A percentile compares a stretch with the other conserved stretches of the same genome.
These are phyloP conservation scores for Aleadryas rufinucha DNA, from an alignment of 2,113 vertebrate genomes.

Conservation along the genomic window DNA sequence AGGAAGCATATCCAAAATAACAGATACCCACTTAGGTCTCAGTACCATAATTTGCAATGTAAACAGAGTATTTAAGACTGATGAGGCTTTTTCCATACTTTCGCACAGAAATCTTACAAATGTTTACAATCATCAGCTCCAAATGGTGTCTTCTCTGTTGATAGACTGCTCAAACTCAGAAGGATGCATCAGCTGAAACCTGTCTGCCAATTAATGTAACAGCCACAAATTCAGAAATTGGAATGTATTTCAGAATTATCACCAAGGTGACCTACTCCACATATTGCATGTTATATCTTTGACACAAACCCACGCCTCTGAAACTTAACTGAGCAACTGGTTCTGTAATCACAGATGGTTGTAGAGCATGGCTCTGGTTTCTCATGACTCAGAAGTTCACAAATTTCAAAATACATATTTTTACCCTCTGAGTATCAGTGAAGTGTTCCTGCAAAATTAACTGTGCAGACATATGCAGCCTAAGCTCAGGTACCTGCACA, in stretches of 20 bases:
- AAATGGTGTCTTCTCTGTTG: background rate
- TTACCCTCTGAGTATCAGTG: background rate
- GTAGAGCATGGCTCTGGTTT: background rate
- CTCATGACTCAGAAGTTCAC: background rate
- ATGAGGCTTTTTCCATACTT: background rate
- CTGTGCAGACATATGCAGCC: background rate
- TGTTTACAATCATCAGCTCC: conserved; percentile 14
- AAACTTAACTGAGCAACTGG: conserved; percentile 39
- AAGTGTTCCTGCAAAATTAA: background rate
- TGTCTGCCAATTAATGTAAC: background rate
- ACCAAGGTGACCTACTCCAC: conserved; percentile 6
- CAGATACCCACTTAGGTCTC: background rate
- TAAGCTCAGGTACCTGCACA: background rate
- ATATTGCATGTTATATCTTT: background rate
- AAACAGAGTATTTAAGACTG: background rate
- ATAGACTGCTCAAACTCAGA: background rate
- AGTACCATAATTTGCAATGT: background rate
- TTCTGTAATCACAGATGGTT: conserved; percentile 36
- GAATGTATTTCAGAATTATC: background rate
- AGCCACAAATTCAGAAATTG: background rate
- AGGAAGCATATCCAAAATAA: background rate
- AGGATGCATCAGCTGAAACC: background rate
- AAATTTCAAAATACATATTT: background rate
- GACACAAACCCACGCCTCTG: conserved; percentile 17
- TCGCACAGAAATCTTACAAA: background rate